Conservation (phyloP, 2,888 invertebrate species). For the Hirtodrosophila alboralis region DNA sequence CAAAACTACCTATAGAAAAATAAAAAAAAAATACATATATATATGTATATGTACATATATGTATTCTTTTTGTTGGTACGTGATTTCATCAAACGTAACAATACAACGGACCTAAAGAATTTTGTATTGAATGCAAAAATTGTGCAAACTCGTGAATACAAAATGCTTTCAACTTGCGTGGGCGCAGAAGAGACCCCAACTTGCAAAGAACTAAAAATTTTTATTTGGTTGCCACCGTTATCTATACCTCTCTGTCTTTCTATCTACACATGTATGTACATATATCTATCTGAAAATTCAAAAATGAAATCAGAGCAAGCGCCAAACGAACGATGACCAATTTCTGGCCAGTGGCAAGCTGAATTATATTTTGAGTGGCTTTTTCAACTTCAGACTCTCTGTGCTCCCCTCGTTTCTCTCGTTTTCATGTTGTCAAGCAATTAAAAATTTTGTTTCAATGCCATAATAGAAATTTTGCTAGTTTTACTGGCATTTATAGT, state of each 20-base stretch:
- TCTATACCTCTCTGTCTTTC: slow-evolving; percentile 12
- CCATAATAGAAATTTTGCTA: slow-evolving; percentile 59
- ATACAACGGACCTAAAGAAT: slow-evolving; percentile 64
- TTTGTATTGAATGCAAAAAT: slow-evolving; percentile 78
- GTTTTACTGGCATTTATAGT: slow-evolving; percentile 59
- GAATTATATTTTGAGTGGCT: slow-evolving; percentile 69
- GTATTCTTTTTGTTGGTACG: slow-evolving; percentile 57
- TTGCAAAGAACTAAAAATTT: slow-evolving; percentile 40
- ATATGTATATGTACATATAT: background rate
- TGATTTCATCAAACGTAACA: slow-evolving; percentile 78
- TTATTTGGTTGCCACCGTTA: slow-evolving; percentile 33
- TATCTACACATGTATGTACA: background rate
- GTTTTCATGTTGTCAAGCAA: slow-evolving; percentile 65
- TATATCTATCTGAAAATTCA: slow-evolving; percentile 16
- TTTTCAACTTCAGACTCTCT: slow-evolving; percentile 26
- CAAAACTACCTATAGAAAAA: slow-evolving; percentile 35
- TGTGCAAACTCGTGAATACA: slow-evolving; percentile 79
- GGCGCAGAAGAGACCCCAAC: slow-evolving; percentile 27
- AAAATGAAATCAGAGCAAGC: slow-evolving; percentile 52
- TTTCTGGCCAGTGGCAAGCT: slow-evolving; percentile 62
- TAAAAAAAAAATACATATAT: slow-evolving; percentile 1
- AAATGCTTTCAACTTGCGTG: slow-evolving; percentile 62
- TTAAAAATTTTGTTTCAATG: slow-evolving; percentile 67
- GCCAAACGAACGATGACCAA: slow-evolving; percentile 55
- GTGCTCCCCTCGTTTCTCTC: slow-evolving; percentile 17